Conservation (phyloP, 2,888 invertebrate genomes). For the Drosophila quinaria region DNA sequence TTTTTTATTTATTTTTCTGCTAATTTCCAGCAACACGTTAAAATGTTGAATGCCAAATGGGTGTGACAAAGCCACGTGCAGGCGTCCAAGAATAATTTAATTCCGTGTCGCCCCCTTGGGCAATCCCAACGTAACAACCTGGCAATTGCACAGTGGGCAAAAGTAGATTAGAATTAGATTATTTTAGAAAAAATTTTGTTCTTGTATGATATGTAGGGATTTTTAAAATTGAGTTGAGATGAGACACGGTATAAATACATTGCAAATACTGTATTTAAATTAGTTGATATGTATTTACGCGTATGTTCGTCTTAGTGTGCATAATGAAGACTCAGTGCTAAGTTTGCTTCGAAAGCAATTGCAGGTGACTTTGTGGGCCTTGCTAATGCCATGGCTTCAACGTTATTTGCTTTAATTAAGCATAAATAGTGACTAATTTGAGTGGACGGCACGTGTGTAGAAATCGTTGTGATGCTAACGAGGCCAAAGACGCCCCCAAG, state of each 20-base stretch:
- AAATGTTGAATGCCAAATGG: constrained; percentile 57
- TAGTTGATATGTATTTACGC: background rate
- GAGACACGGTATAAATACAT: no score
- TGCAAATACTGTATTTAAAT: background rate
- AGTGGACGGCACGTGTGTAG: constrained; percentile 59
- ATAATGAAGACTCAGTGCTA: constrained; percentile 2
- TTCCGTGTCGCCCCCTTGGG: constrained; percentile 6
- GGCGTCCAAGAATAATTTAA: constrained; percentile 30
- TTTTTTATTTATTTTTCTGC: constrained; percentile 44
- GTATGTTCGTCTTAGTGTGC: constrained; percentile 16
- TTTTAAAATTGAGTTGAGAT: no score
- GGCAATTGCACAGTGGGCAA: background rate
- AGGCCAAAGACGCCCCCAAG: constrained; percentile 13
- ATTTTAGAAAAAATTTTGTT: no score
- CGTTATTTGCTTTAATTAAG: constrained; percentile 52
- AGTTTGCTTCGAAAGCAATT: constrained; percentile 34
- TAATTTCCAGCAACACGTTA: constrained; percentile 67
- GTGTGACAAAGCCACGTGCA: constrained; percentile 72
- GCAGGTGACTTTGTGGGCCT: constrained; percentile 25
- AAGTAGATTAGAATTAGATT: no score
- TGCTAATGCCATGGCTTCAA: constrained; percentile 18
- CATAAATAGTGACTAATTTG: constrained; percentile 59
- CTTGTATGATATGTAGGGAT: no score
- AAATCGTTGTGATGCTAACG: constrained; percentile 19
- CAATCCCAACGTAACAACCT: constrained; percentile 24